A percentile compares a stretch with the other conserved stretches of the same genome.
Conservation (phyloP, 2,113 vertebrate genomes). For the Cathartes aura region DNA sequence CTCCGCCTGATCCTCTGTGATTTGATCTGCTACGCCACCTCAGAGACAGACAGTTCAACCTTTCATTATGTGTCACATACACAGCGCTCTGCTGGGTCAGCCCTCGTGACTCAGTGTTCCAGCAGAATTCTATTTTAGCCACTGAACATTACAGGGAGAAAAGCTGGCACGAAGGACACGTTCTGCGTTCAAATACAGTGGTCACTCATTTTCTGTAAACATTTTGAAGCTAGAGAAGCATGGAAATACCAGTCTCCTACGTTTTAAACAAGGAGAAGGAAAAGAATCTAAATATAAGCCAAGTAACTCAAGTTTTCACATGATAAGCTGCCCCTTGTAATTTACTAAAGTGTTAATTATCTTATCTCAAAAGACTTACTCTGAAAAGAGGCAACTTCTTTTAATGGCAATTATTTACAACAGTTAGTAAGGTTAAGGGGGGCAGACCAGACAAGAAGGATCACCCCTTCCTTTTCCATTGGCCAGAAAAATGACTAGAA, state of each 20-base stretch:
- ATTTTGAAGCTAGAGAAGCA: neutral
- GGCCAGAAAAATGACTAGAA: neutral
- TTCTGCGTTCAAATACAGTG: neutral
- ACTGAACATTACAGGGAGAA: neutral
- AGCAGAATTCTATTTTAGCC: slow-evolving; percentile 26
- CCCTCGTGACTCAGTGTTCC: slow-evolving; percentile 77
- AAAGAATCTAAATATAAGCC: neutral
- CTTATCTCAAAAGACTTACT: neutral
- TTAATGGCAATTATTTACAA: neutral
- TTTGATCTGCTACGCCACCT: slow-evolving; percentile 89
- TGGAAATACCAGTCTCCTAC: neutral
- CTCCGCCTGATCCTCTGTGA: slow-evolving; percentile 81
- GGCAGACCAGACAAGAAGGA: neutral
- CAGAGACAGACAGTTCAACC: slow-evolving; percentile 83
- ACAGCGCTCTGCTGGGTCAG: slow-evolving; percentile 82
- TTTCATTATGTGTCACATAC: slow-evolving; percentile 83
- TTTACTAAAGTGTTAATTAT: slow-evolving; percentile 14
- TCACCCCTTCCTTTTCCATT: neutral
- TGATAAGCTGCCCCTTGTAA: neutral
- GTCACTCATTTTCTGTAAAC: neutral
- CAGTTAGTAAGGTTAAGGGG: neutral
- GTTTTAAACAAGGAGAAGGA: neutral
- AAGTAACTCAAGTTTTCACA: neutral
- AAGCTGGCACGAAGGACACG: neutral
- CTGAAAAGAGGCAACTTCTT: neutral